Evolutionary conservation across 1,140 invertebrate genomes (phyloP).

Genomic region (Psilanteris sp.): DNA sequence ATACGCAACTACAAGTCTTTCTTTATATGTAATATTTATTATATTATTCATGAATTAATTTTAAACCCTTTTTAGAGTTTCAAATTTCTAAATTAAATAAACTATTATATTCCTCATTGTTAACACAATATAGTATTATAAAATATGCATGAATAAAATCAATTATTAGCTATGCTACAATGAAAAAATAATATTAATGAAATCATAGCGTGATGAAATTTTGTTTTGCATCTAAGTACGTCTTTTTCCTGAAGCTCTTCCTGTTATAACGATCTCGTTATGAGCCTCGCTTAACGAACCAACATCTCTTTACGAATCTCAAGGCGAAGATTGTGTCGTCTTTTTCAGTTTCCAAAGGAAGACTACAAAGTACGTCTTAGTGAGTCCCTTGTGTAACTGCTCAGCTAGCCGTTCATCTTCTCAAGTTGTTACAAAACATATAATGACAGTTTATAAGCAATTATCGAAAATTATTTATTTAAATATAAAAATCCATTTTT

Average conservation of each 20-base stretch:
- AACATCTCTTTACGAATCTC: conserved; percentile 66
- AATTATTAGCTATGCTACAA: conserved; percentile 5
- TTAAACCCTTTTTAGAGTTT: too few relatives aligned
- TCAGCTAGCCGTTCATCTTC: conserved; percentile 49
- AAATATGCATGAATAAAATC: too few relatives aligned
- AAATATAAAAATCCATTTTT: too few relatives aligned
- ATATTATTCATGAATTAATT: too few relatives aligned
- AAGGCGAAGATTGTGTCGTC: conserved; percentile 64
- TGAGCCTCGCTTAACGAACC: conserved; percentile 65
- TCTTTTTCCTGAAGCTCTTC: conserved; percentile 51
- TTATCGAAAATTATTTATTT: conserved; percentile 40
- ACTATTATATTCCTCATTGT: too few relatives aligned
- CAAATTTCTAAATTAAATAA: too few relatives aligned
- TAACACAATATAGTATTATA: too few relatives aligned
- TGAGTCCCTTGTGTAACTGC: conserved; percentile 60
- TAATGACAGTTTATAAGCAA: conserved; percentile 57
- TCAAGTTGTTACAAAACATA: conserved; percentile 49
- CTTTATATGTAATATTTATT: too few relatives aligned
- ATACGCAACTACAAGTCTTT: too few relatives aligned
- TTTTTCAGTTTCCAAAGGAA: conserved; percentile 64
- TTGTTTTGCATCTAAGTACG: conserved; percentile 49
- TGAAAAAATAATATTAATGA: conserved; percentile 28
- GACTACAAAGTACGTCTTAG: conserved; percentile 62
- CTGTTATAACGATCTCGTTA: conserved; percentile 64
- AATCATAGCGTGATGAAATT: conserved; percentile 46